These are phyloP conservation scores for Bufotes viridis DNA, from an alignment of 2,797 vertebrate genomes.

Conservation along the genomic window DNA sequence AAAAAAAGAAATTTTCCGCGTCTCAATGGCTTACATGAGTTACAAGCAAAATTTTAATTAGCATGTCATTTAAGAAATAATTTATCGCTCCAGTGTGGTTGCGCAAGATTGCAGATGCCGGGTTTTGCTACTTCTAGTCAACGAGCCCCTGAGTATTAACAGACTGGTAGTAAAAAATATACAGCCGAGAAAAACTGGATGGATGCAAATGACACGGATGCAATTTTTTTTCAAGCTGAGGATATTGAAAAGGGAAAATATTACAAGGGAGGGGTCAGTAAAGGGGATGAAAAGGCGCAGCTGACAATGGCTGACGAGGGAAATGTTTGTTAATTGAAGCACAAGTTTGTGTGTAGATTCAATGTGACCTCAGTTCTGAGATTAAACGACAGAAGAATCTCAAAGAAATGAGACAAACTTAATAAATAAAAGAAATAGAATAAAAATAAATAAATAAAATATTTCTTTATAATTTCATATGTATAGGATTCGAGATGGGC, in stretches of 20 bases:
- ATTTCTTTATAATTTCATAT: too few species aligned
- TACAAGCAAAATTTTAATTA: conserved; percentile 99
- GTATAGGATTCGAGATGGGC: too few species aligned
- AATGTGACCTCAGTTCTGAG: conserved; percentile 40
- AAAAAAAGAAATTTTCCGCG: conserved; percentile 78
- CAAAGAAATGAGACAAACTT: neutral
- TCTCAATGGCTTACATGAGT: conserved; percentile 93
- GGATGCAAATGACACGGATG: conserved; percentile 50
- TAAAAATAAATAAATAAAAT: too few species aligned
- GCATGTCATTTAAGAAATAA: conserved; percentile 91
- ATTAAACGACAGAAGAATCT: neutral
- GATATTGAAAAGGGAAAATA: conserved; percentile 17
- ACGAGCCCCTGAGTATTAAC: conserved; percentile 67
- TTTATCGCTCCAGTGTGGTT: conserved; percentile 87
- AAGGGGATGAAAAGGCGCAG: conserved; percentile 9
- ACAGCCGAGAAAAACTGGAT: conserved; percentile 41
- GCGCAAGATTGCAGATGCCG: conserved; percentile 66
- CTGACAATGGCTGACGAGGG: conserved; percentile 34
- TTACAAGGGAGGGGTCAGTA: neutral
- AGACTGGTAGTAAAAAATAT: conserved; percentile 64
- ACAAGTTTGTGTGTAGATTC: neutral
- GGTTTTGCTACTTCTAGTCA: conserved; percentile 55
- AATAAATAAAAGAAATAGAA: neutral
- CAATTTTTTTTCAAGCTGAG: conserved; percentile 22
- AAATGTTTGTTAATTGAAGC: conserved; percentile 31